Conservation (phyloP, 2,888 invertebrate genomes). For the Ectemnius continuus region DNA sequence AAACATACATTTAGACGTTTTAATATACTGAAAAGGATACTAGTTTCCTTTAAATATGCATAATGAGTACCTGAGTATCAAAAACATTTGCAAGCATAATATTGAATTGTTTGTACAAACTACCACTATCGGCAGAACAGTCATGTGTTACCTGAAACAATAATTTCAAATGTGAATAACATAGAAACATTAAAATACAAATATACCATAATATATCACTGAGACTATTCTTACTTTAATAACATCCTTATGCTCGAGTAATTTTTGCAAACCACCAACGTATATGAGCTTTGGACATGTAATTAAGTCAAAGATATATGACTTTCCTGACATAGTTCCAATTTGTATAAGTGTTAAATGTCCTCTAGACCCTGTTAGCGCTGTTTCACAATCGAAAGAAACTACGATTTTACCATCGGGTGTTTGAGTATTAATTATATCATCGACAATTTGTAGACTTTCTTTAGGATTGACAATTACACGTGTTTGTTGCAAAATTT, state of each 20-base stretch:
- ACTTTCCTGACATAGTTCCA: constrained; percentile 89
- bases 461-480: constrained; percentile 90
- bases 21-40: constrained; percentile 10
- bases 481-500: constrained; percentile 89
- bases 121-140: constrained; percentile 93
- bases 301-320: constrained; percentile 92
- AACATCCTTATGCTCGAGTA: constrained; percentile 89
- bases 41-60: neutral
- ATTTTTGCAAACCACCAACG: constrained; percentile 87
- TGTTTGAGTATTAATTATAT: constrained; percentile 81
- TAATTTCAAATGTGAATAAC: constrained; percentile 24
- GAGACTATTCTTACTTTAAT: constrained; percentile 83
- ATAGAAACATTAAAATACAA: neutral
- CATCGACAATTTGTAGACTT: constrained; percentile 87
- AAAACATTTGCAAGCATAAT: constrained; percentile 91
- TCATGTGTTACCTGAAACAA: constrained; percentile 89
- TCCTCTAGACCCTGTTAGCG: constrained; percentile 93
- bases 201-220: neutral
- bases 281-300: constrained; percentile 89
- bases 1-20: constrained; percentile 44
- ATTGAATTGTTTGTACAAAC: constrained; percentile 91
- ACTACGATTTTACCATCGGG: constrained; percentile 80
- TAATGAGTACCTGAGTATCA: constrained; percentile 87
- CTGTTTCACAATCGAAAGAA: constrained; percentile 95
- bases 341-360: constrained; percentile 92